Conservation (phyloP, 2,888 invertebrate species). For the Junonia oenone region DNA sequence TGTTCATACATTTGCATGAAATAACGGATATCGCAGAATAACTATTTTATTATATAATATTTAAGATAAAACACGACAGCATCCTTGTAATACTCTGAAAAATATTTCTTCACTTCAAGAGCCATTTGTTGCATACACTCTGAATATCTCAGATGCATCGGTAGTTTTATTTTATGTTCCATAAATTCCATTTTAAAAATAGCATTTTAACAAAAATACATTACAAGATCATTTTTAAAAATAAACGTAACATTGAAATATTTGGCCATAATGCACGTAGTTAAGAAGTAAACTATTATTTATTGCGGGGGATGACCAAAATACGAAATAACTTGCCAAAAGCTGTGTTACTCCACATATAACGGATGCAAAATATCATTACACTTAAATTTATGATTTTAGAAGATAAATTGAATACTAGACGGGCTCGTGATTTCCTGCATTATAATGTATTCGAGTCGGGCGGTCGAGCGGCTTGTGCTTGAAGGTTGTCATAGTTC, state of each 20-base stretch:
- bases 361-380: slow-evolving; percentile 70
- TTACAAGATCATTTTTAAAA: neutral
- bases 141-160: neutral
- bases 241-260: slow-evolving; percentile 3
- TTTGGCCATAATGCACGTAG: neutral
- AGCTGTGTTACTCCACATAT: slow-evolving; percentile 32
- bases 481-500: slow-evolving; percentile 63
- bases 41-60: neutral
- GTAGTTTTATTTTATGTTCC: neutral
- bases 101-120: neutral
- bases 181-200: neutral
- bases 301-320: slow-evolving; percentile 16
- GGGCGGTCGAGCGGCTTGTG: slow-evolving; percentile 44
- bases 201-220: slow-evolving; percentile 1
- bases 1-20: neutral
- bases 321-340: slow-evolving; percentile 16
- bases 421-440: slow-evolving; percentile 73
- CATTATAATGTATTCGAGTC: slow-evolving; percentile 68
- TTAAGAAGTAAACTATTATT: slow-evolving; percentile 13
- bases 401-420: slow-evolving; percentile 71
- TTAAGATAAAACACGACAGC: neutral
- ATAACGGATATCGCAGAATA: neutral
- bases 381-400: slow-evolving; percentile 65
- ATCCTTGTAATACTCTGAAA: neutral
- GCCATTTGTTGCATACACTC: neutral